Evolutionary conservation across 2,113 vertebrate genomes (phyloP).

Genomic region (Lycocorax pyrrhopterus): DNA sequence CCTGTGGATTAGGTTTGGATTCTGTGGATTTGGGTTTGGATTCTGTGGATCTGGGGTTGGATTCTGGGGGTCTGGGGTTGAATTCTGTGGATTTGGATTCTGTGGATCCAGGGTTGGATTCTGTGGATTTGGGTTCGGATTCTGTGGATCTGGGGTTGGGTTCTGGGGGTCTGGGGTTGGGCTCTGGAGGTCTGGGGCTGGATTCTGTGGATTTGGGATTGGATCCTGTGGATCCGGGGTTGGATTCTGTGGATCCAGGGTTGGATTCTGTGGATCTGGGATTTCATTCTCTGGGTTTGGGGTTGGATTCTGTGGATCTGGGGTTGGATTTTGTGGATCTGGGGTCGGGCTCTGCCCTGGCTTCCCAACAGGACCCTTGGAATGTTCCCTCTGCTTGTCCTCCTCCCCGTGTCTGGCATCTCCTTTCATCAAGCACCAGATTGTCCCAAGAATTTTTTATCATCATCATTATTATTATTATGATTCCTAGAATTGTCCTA

Average conservation of each 20-base stretch:
- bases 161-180: not conserved
- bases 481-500: not conserved
- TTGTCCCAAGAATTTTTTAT: not conserved
- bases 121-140: too few species aligned
- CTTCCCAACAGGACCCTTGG: not conserved
- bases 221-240: not conserved
- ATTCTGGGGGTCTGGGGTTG: not conserved
- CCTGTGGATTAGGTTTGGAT: too few species aligned
- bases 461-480: too few species aligned
- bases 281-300: too few species aligned
- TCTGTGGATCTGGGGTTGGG: not conserved
- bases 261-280: not conserved
- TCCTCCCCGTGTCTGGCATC: not conserved
- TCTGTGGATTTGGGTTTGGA: rapidly evolving
- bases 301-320: too few species aligned
- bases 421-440: not conserved
- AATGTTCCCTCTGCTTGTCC: not conserved
- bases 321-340: too few species aligned
- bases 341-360: not conserved
- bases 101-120: not conserved
- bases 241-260: too few species aligned
- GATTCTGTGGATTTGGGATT: too few species aligned
- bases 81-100: not conserved
- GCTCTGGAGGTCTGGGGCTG: too few species aligned
- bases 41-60: too few species aligned